phyloP scores from a whole-genome alignment of 2,888 invertebrate species.

The Lutraria lutraria region DNA sequence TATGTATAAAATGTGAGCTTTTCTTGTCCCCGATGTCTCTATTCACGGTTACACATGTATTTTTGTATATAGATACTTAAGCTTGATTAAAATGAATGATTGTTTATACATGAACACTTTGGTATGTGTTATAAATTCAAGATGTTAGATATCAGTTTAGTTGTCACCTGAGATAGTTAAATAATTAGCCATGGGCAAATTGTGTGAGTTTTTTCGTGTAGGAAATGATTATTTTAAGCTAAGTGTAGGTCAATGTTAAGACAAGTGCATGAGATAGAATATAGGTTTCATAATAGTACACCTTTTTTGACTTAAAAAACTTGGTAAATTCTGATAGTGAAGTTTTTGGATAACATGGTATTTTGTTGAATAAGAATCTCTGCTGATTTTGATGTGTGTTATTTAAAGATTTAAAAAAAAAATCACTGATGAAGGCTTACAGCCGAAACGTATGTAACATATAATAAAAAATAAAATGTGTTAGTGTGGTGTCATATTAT shows the following conservation, averaged over 20 bases:
- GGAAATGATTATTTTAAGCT: not conserved
- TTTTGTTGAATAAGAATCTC: not conserved
- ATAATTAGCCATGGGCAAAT: not conserved
- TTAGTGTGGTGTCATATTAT: not conserved
- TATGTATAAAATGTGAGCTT: not conserved
- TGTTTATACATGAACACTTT: not conserved
- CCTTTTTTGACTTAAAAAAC: not conserved
- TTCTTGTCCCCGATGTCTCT: not conserved
- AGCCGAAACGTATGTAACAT: no score
- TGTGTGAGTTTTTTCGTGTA: not conserved
- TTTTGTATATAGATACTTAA: not conserved
- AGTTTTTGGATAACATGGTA: not conserved
- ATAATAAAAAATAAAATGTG: no score
- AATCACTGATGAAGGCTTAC: no score
- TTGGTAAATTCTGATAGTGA: no score
- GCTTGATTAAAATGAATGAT: not conserved
- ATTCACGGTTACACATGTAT: not conserved
- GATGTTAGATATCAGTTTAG: not conserved
- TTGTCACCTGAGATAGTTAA: conserved; percentile 7
- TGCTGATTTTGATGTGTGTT: not conserved
- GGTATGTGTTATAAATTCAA: not conserved
- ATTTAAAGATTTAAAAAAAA: no score
- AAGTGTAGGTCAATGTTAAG: not conserved
- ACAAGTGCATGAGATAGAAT: not conserved
- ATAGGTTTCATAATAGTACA: not conserved